Base-by-base conservation (phyloP, 2,888 invertebrate genomes). In the Pasiphila rectangulata region DNA sequence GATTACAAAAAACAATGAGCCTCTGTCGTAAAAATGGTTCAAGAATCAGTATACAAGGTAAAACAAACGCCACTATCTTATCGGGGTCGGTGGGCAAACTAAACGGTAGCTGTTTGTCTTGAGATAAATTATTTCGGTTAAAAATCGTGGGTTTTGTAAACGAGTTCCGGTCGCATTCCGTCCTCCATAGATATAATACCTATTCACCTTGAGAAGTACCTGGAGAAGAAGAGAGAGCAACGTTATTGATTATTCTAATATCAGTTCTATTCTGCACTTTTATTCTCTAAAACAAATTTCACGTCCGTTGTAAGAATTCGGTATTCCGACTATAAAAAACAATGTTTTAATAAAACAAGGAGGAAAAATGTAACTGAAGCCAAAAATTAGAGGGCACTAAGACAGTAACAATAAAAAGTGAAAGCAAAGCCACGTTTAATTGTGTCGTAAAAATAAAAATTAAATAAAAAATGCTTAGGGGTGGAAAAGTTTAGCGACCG, bases 141-240 rank as follows among this genome's bases (percentile, higher is more conserved):
- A 84, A 83, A 83, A 83, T 75, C 75, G 82, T 77, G 82, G 80
- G 75, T 80, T 80, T 79, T 75, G 70, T 79, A 79, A 82, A 80
- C 76, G 82, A 80, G 85, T 82, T 85, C 87, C 87, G 84, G 87
- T 84, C 61, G 79, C 75, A 75, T 77, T 79, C 78, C 75, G 72
- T 82, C 78, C 79, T 80, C 78, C 77, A 81, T 83, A 81, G 77
- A 84, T 72, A 77, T 77, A 84, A 83, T 83, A 86, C 86, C 86
- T 85, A 86, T 86, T 87, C 85, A 87, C 85, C 85, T 86, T 86
- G 86, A 85, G 86, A 87, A 87, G 86, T 87, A 87, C 86, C 86
- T 87, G 86, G 72, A 84, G 77, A 86, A 87, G 82, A 86, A 87
- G 83, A 86, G 82, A 87, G 77, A 73, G 65, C 69, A 74, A 69